Percentiles rank a stretch among this genome's conserved stretches.
These are phyloP conservation scores for Zhuqinia jingwanae DNA, from an alignment of 2,888 invertebrate genomes.

Conservation along the genomic window DNA sequence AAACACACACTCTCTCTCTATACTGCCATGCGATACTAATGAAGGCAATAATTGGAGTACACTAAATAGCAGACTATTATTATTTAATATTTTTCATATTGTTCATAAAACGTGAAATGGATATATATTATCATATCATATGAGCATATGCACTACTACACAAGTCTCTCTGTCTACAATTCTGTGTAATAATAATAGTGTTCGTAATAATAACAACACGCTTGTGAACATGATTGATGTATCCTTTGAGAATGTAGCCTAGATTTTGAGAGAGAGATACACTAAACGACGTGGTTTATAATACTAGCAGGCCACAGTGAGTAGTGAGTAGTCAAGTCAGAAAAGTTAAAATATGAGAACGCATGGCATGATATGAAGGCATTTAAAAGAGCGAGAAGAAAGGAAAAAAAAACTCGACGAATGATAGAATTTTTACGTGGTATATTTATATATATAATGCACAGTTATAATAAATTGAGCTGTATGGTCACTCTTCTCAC, in stretches of 20 bases:
- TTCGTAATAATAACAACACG: conserved; percentile 9
- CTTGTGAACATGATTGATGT: conserved; percentile 54
- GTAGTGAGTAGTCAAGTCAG: too few species aligned
- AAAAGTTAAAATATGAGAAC: too few species aligned
- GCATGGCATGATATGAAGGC: background rate
- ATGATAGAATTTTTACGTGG: background rate
- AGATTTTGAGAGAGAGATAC: conserved; percentile 41
- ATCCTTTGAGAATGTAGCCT: conserved; percentile 41
- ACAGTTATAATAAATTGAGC: background rate
- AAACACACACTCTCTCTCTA: background rate
- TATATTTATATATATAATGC: background rate
- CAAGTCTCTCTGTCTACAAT: too few species aligned
- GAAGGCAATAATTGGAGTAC: conserved; percentile 19
- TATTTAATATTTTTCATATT: too few species aligned
- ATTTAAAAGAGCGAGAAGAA: too few species aligned
- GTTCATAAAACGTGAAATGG: too few species aligned
- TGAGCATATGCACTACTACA: background rate
- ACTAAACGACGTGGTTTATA: background rate
- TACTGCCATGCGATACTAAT: conserved; percentile 2
- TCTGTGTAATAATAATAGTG: background rate
- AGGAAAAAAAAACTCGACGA: background rate
- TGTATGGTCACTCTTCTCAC: background rate
- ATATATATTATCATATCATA: too few species aligned
- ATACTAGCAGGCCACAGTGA: background rate
- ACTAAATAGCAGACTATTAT: background rate